Evolutionary conservation across 2,888 invertebrate genomes (phyloP), one percentile per base, ranked within the genome.

Genomic region (Scaptomyza polygonia): DNA sequence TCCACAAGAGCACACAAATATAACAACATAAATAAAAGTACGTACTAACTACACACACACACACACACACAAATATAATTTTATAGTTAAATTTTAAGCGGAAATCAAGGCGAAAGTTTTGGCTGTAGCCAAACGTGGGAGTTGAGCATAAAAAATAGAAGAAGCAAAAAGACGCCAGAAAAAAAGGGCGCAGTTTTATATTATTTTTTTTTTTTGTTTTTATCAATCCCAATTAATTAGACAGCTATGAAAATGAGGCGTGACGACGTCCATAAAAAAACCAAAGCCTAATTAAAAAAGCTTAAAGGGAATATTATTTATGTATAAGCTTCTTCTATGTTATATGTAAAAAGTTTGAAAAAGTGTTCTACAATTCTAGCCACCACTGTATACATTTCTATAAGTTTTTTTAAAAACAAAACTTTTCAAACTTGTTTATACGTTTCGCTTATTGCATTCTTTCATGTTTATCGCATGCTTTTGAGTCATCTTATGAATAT

Each of bases 81-180:
- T 12, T 12, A 36, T 54, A 29, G 45, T 58, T 52, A 52, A 56
- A 49, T 65, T 70, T 16, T 69, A 25, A 69, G 58, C 77, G 80
- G 81, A 78, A 80, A 69, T 59, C 72, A 40, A 54, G 65, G 81
- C 73, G 81, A 81, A 81, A 81, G 78, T 76, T 81, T 73, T 47
- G 59, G 49, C 53, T 42, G 27, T 51, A 62, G 43, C 44, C 8
- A 49, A 65, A 64, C 62, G 68, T 70, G 61, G 72, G 78, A 67
- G 68, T 47, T 14, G 27, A 7, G 29, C 36, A 45, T 14, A 62
- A 67, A 36, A 67, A 58, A 42, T 12, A 44, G 53, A 69, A 36
- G 25, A 36, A 48, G 57, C 8, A 36, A 8, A 3, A 36, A 8
- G 8, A 64, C 27, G 42, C 29, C 43, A 16, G 34, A 44, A 36